Evolutionary conservation across 2,113 vertebrate genomes (phyloP), one percentile per base, ranked within the genome.

Genomic region (Dinomys branickii): DNA sequence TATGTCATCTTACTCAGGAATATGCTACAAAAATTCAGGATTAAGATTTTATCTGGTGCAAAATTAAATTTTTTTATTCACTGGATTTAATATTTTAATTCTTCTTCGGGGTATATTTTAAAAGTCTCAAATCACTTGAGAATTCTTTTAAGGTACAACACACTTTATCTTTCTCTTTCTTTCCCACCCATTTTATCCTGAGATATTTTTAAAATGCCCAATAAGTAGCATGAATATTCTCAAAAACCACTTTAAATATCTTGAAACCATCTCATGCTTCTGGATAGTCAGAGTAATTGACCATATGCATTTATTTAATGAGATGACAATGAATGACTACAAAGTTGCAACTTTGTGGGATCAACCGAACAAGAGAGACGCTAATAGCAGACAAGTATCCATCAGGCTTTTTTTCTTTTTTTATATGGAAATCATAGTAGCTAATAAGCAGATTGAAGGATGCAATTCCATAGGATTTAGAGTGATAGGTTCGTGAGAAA

Each of bases 11-110:
- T 71, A 47, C 4, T 94, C 47, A n/a, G 20, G n/a, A 65, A 87
- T 52, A 8, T 90, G 14, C n/a, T 54, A 3, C 63, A 41, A 85
- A 69, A 38, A 73, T 82, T 94, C 58, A 65, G 26, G 2, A 82
- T 78, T 59, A 2, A 75, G 2, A 24, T 94, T 96, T 81, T 91
- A 35, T 54, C 11, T 59, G 24, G 69, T 33, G n/a, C 9, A 81
- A 69, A 52, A 50, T 91, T 38, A 92, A 90, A 81, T n/a, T 54
- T 69, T 82, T 80, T 85, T 85, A 81, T 85, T 69, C 26, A n/a
- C 2, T 47, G 11, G 47, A 41, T 26, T 50, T 58, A 44, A 69
- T 50, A 69, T 92, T 94, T 95, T 56, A 92, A 17, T 7, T 92
- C 71, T 91, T 56, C 67, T 56, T 8, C 24, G 28, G 9, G 47